These are phyloP conservation scores for Rhinogobio ventralis DNA, from an alignment of 2,797 vertebrate genomes.

Conservation along the genomic window DNA sequence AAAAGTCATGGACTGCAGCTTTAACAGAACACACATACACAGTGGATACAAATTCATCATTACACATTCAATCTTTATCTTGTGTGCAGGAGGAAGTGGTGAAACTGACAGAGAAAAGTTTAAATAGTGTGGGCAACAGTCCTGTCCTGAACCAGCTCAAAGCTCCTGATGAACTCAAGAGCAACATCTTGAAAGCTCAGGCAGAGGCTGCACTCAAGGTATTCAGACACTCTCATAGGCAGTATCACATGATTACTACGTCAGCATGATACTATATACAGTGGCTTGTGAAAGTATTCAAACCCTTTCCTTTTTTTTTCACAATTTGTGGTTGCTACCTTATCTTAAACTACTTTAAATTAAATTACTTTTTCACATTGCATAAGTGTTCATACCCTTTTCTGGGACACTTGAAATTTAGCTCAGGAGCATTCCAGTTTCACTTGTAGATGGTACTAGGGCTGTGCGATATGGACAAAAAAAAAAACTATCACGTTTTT, in stretches of 20 bases:
- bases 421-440: no score
- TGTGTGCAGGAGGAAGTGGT: constrained; percentile 85
- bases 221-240: background rate
- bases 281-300: background rate
- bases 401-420: no score
- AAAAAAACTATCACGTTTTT: no score
- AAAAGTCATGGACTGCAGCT: no score
- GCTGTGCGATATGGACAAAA: no score
- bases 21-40: background rate
- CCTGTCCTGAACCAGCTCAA: constrained; percentile 73
- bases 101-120: constrained; percentile 90
- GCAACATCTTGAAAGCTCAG: constrained; percentile 95
- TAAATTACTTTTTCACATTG: background rate
- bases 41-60: background rate
- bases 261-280: background rate
- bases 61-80: background rate
- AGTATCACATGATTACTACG: background rate
- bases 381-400: no score
- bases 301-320: no score
- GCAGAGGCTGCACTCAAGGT: constrained; percentile 88
- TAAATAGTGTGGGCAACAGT: constrained; percentile 85
- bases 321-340: no score
- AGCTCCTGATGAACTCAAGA: constrained; percentile 88
- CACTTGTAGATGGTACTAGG: no score
- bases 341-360: no score